These are phyloP conservation scores for Sebastiscus tertius DNA, from an alignment of 2,797 vertebrate species.

Conservation along the genomic window DNA sequence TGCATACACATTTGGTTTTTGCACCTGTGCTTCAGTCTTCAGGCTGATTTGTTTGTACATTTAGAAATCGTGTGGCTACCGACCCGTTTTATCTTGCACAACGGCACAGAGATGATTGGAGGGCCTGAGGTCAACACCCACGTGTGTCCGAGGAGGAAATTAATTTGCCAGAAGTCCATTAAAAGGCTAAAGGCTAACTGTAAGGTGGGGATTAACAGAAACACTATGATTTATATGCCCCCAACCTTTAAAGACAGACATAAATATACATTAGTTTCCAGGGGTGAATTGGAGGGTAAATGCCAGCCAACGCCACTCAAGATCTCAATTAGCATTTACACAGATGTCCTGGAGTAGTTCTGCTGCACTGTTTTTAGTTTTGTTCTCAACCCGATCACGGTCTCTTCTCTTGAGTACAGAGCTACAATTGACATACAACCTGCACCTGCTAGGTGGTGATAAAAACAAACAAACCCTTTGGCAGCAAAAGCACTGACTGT, in stretches of 20 bases:
- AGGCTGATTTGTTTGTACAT: slow-evolving; percentile 16
- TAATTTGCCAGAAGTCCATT: slow-evolving; percentile 55
- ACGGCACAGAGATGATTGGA: slow-evolving; percentile 23
- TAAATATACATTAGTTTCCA: slow-evolving; percentile 40
- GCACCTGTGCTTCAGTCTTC: slow-evolving; percentile 4
- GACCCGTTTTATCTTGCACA: slow-evolving; percentile 7
- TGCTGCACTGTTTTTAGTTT: neutral
- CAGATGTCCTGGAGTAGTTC: neutral
- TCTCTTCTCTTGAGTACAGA: neutral
- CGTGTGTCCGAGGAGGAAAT: slow-evolving; percentile 18
- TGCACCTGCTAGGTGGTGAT: slow-evolving; percentile 14
- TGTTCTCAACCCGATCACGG: neutral
- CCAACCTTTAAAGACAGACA: slow-evolving; percentile 37
- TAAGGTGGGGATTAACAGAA: slow-evolving; percentile 45
- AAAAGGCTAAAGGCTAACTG: slow-evolving; percentile 48
- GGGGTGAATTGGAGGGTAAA: slow-evolving; percentile 31
- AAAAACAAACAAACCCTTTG: slow-evolving; percentile 46
- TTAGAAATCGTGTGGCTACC: neutral
- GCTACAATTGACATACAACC: slow-evolving; percentile 24
- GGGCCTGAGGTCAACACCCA: slow-evolving; percentile 28
- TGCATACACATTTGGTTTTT: slow-evolving; percentile 3
- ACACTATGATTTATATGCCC: slow-evolving; percentile 16
- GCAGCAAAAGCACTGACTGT: slow-evolving; percentile 32
- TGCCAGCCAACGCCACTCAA: slow-evolving; percentile 28
- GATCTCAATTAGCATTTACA: slow-evolving; percentile 13